These are phyloP conservation scores for Drosophila insularis DNA, from an alignment of 1,140 invertebrate species.

Conservation along the genomic window DNA sequence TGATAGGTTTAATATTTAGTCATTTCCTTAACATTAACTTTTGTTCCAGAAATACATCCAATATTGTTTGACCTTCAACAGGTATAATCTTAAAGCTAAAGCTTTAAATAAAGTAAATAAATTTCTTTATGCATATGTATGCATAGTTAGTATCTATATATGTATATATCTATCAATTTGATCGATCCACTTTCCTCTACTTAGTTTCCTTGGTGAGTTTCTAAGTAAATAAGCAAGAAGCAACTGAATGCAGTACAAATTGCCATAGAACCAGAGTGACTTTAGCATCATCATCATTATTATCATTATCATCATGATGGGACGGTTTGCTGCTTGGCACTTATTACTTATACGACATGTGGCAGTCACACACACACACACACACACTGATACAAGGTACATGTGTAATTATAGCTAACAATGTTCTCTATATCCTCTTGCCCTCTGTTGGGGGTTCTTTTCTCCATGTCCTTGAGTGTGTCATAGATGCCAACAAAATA, in stretches of 20 bases:
- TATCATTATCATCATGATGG: slow-evolving; percentile 5
- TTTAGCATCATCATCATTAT: slow-evolving; percentile 4
- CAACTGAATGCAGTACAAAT: slow-evolving; percentile 5
- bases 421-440: slow-evolving; percentile 35
- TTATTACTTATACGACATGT: slow-evolving; percentile 76
- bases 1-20: no score
- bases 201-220: background rate
- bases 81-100: background rate
- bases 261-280: slow-evolving; percentile 5
- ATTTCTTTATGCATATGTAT: background rate
- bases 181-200: background rate
- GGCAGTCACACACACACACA: slow-evolving; percentile 22
- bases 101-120: background rate
- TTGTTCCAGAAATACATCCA: no score
- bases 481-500: slow-evolving; percentile 56
- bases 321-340: slow-evolving; percentile 40
- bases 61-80: no score
- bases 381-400: slow-evolving; percentile 49
- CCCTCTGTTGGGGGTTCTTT: slow-evolving; percentile 1
- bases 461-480: slow-evolving; percentile 20
- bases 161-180: background rate
- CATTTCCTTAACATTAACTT: no score
- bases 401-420: slow-evolving; percentile 74
- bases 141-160: background rate
- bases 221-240: background rate